Evolutionary conservation across 2,113 vertebrate species (phyloP), one percentile per base, ranked within the genome.

Genomic region (Macquaria ambigua): DNA sequence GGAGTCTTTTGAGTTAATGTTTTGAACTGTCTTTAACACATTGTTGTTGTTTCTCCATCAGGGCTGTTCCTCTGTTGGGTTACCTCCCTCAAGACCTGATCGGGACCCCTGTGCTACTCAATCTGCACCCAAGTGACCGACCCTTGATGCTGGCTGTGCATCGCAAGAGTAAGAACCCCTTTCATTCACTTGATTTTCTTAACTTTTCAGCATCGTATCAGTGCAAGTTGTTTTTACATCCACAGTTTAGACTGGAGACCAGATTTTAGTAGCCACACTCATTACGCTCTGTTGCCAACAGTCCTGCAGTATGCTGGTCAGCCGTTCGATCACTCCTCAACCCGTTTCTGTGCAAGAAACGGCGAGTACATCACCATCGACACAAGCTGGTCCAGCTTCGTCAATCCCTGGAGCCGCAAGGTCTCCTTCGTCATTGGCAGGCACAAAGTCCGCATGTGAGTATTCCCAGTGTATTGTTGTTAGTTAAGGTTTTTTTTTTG

Each of bases 301-400:
- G 98, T 99, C 78, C 84, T 99, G 84, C 97, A 98, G 93, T 97
- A 93, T 0, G 96, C 96, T 0, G 97, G 98, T 16, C 98, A 99
- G 95, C 98, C 98, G 1, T 98, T 99, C 41, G 97, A 99, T 90
- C 97, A 97, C 56, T 98, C 97, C 4, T 98, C 98, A 0, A 96
- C 98, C 61, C 97, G 98, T 1, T 98, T 99, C 92, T 97, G 97
- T 10, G 93, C 97, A 20, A 96, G 94, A 72, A 99, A 98, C 1
- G 98, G 98, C 16, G 97, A 99, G 82, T 99, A 99, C 50, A 88
- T 99, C 91, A 99, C 97, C 1, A 93, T 98, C 61, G 98, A 99
- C 92, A 99, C 97, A 66, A 99, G 98, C 94, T 99, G 98, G 98
- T 99, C 98, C 89, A 98, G 98, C 93, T 99, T 99, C 61, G 94